Percentiles rank a stretch among this genome's conserved stretches.
Conservation (phyloP, 2,888 invertebrate genomes). For the Sclerodermus sp. region DNA sequence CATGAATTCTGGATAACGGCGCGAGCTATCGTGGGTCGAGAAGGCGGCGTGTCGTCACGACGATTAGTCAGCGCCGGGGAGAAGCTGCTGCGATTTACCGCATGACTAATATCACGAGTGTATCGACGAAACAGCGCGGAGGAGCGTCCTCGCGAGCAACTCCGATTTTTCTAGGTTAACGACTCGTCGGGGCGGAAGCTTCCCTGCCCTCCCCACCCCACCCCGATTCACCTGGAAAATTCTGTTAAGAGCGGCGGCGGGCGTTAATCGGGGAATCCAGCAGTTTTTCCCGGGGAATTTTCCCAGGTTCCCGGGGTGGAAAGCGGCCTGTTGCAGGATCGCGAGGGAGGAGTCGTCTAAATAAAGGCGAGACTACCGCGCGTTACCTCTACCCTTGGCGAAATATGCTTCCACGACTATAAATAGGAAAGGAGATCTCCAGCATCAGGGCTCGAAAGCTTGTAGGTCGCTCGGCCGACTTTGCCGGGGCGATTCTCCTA, state of each 20-base stretch:
- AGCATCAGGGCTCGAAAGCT: too few species aligned
- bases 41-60: constrained; percentile 1
- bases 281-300: too few species aligned
- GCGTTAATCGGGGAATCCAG: too few species aligned
- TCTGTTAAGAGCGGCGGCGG: too few species aligned
- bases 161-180: not conserved
- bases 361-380: not conserved
- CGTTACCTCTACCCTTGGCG: not conserved
- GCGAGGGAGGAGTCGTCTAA: not conserved
- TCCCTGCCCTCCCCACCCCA: not conserved
- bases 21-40: constrained; percentile 9
- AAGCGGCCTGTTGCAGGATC: too few species aligned
- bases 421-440: not conserved
- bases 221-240: not conserved
- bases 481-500: too few species aligned
- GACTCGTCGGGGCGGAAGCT: not conserved
- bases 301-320: too few species aligned
- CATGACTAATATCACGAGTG: not conserved
- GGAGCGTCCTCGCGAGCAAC: too few species aligned
- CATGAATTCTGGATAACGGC: constrained; percentile 10
- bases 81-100: too few species aligned
- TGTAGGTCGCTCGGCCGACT: too few species aligned
- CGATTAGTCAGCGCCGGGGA: constrained; percentile 11
- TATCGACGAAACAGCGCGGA: not conserved
- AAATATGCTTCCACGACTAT: not conserved